Percentiles rank a stretch among this genome's conserved stretches.
phyloP scores from a whole-genome alignment of 2,797 vertebrate genomes.

The Myiotriccus ornatus region DNA sequence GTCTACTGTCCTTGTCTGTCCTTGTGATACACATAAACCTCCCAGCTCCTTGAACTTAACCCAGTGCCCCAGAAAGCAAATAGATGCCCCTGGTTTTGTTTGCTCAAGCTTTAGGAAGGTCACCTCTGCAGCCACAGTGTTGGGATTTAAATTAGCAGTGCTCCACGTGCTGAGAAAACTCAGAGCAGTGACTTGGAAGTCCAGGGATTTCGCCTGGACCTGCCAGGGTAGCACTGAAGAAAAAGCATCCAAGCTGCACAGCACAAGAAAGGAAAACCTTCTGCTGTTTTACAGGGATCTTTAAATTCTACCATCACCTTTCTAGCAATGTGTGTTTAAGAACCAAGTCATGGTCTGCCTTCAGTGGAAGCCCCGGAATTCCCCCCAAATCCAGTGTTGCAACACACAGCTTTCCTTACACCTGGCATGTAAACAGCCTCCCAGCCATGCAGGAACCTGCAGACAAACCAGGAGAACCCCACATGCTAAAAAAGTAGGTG shows the following conservation, averaged over 20 bases:
- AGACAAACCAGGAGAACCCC: neutral
- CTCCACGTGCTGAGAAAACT: neutral
- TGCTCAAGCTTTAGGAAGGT: neutral
- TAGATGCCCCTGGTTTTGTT: neutral
- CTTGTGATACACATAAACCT: neutral
- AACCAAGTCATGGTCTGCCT: accelerated
- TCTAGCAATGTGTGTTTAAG: accelerated
- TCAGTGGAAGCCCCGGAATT: neutral
- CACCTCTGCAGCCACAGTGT: accelerated
- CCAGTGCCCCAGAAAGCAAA: neutral
- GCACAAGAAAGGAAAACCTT: neutral
- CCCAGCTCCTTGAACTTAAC: neutral
- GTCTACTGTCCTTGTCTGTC: neutral
- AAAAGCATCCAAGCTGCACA: neutral
- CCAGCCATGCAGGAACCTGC: accelerated
- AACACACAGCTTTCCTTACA: neutral
- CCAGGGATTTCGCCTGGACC: neutral
- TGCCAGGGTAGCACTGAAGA: accelerated
- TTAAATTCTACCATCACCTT: accelerated
- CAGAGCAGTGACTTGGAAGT: neutral
- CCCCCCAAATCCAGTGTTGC: accelerated
- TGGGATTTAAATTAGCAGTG: neutral
- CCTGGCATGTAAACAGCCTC: neutral
- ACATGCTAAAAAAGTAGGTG: accelerated
- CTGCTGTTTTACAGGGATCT: neutral